Conservation (phyloP, 2,113 vertebrate species). For the Irena cyanogastra region DNA sequence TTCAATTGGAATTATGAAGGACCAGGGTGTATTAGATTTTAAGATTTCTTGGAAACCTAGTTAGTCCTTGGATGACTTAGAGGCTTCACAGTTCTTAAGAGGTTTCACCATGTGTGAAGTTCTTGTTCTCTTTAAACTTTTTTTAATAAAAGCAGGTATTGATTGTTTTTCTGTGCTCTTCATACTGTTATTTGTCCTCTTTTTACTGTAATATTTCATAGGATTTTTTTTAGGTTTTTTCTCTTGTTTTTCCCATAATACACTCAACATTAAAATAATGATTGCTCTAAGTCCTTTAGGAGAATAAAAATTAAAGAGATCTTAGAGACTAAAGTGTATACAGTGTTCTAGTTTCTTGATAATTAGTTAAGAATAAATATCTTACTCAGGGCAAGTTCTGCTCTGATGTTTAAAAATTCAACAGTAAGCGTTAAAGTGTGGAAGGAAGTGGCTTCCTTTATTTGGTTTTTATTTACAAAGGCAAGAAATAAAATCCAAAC, state of each 20-base stretch:
- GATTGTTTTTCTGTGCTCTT: background rate
- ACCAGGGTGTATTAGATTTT: background rate
- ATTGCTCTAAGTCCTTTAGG: background rate
- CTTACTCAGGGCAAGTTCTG: background rate
- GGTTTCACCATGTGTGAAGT: background rate
- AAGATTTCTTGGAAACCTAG: background rate
- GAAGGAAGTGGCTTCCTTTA: background rate
- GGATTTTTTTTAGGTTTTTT: background rate
- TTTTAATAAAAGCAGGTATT: background rate
- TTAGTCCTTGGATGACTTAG: background rate
- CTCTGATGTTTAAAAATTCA: background rate
- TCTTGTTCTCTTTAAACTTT: background rate
- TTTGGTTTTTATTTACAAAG: background rate
- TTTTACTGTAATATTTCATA: background rate
- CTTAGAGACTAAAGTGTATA: background rate
- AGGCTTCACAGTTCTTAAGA: background rate
- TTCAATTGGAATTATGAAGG: background rate
- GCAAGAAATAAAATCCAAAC: background rate
- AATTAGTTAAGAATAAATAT: background rate
- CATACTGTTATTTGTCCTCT: background rate
- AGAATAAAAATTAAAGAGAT: background rate
- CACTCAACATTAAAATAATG: background rate
- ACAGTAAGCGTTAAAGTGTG: background rate
- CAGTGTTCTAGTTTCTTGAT: background rate
- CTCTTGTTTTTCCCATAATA: background rate